These are phyloP conservation scores for Vespertilio murinus DNA, from an alignment of 2,797 vertebrate genomes.

Conservation along the genomic window DNA sequence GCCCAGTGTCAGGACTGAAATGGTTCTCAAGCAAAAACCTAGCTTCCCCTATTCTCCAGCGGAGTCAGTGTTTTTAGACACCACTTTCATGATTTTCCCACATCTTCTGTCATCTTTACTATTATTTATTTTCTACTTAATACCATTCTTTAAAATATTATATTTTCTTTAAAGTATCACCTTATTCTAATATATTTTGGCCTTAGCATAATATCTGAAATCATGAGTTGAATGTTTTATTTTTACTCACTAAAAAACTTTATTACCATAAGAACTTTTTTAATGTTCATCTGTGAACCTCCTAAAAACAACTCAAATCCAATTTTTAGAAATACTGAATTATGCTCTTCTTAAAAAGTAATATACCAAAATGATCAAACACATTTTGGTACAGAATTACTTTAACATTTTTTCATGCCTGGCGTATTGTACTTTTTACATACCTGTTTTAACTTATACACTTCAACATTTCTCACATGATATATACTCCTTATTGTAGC, in stretches of 20 bases:
- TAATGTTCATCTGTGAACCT: background rate
- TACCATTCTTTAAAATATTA: conserved; percentile 40
- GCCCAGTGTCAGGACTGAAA: background rate
- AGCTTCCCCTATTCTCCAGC: background rate
- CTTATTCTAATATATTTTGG: conserved; percentile 24
- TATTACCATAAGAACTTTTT: conserved; percentile 23
- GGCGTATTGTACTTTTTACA: conserved; percentile 53
- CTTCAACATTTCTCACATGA: conserved; percentile 95
- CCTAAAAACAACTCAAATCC: conserved; percentile 28
- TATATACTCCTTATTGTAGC: conserved; percentile 95
- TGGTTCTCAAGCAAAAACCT: conserved; percentile 11
- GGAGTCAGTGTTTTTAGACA: background rate
- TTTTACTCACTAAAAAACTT: conserved; percentile 53
- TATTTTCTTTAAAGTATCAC: conserved; percentile 15
- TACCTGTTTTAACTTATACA: conserved; percentile 98
- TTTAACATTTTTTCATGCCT: conserved; percentile 43
- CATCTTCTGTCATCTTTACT: background rate
- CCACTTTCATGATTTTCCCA: background rate
- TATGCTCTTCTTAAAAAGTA: conserved; percentile 6
- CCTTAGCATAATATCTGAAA: conserved; percentile 16
- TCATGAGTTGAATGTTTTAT: conserved; percentile 32
- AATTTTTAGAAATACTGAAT: conserved; percentile 52
- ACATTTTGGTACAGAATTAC: conserved; percentile 30
- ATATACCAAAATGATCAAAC: conserved; percentile 38
- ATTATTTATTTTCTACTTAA: conserved; percentile 23